A percentile compares a stretch with the other conserved stretches of the same genome.
Evolutionary conservation across 2,888 invertebrate species (phyloP).

Genomic region (Eledone cirrhosa): DNA sequence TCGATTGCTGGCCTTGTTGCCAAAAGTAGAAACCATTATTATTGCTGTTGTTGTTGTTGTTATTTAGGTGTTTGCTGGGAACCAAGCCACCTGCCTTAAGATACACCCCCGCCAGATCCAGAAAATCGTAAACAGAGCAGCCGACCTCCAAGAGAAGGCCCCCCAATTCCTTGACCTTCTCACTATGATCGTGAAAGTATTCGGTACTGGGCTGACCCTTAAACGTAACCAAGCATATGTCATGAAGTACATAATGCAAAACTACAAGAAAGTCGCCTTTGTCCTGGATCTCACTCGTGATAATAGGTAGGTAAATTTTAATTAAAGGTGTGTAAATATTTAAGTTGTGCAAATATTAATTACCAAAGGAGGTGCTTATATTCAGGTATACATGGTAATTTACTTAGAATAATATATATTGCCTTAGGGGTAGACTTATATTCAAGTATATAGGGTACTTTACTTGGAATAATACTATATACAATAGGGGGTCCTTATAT

Average conservation of each 20-base stretch:
- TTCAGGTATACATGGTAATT: too few species aligned
- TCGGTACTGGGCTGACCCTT: conserved; percentile 62
- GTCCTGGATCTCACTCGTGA: conserved; percentile 60
- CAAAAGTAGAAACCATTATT: neutral
- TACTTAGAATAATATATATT: too few species aligned
- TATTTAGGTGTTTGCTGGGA: conserved; percentile 62
- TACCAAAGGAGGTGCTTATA: too few species aligned
- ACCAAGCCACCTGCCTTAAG: conserved; percentile 63
- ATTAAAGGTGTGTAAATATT: too few species aligned
- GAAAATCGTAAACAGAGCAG: conserved; percentile 62
- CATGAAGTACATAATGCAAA: conserved; percentile 67
- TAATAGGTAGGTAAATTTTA: conserved; percentile 51
- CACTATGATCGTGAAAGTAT: conserved; percentile 62
- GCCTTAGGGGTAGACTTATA: too few species aligned
- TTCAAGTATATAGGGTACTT: too few species aligned
- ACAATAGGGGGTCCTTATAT: too few species aligned
- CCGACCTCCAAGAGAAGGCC: conserved; percentile 60
- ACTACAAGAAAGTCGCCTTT: conserved; percentile 63
- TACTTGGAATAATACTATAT: too few species aligned
- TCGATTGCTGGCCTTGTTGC: too few species aligned
- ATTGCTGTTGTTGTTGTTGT: neutral
- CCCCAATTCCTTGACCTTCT: conserved; percentile 64
- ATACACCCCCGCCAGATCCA: conserved; percentile 64
- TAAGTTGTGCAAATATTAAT: too few species aligned
- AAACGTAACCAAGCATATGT: conserved; percentile 66